Conservation (phyloP, 2,888 invertebrate genomes). For the Hermaeophaga mercurialis region DNA sequence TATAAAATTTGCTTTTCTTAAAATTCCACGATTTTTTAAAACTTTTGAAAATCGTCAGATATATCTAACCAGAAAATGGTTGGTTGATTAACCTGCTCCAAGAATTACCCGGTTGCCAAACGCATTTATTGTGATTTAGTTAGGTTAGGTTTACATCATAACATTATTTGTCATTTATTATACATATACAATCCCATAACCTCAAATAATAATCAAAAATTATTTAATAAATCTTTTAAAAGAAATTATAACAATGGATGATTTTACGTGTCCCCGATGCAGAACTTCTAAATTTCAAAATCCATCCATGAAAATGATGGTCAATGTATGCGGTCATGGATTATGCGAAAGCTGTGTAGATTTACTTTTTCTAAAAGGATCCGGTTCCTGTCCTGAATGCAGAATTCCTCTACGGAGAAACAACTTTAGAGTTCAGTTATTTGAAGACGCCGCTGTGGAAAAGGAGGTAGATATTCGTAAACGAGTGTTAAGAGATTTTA, state of each 20-base stretch:
- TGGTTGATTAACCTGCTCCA: too few relatives aligned
- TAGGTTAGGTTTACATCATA: too few relatives aligned
- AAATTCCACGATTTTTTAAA: too few relatives aligned
- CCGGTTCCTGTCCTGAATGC: constrained; percentile 95
- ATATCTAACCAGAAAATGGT: too few relatives aligned
- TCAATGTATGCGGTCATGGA: constrained; percentile 97
- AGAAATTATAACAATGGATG: constrained; percentile 65
- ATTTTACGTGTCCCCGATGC: constrained; percentile 92
- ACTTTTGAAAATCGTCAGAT: too few relatives aligned
- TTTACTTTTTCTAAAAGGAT: constrained; percentile 93
- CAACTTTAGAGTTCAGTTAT: constrained; percentile 92
- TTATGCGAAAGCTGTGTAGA: constrained; percentile 98
- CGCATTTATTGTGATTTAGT: too few relatives aligned
- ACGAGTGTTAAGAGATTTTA: constrained; percentile 86
- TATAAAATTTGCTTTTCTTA: too few relatives aligned
- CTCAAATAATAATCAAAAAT: too few relatives aligned
- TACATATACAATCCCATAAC: too few relatives aligned
- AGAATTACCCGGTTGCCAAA: too few relatives aligned
- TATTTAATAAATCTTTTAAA: too few relatives aligned
- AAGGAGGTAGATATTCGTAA: constrained; percentile 96
- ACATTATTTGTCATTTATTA: too few relatives aligned
- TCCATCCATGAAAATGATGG: constrained; percentile 95
- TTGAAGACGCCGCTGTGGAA: constrained; percentile 95
- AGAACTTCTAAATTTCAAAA: constrained; percentile 97
- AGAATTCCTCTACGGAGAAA: constrained; percentile 83